Conservation (phyloP, 2,113 vertebrate genomes). For the Psephotus haematonotus region DNA sequence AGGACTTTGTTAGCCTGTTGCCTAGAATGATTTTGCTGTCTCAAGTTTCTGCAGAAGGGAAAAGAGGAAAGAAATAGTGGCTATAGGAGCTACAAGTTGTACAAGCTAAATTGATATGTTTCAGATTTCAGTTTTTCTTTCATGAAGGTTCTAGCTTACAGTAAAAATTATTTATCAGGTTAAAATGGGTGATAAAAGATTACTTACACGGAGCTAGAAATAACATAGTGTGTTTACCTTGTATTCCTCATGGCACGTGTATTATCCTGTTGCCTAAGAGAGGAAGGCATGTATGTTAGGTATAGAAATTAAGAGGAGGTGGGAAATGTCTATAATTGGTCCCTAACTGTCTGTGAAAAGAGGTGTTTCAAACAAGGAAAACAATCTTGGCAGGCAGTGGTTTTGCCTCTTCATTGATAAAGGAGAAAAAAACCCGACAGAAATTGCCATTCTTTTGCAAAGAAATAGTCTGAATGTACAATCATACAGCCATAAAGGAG, state of each 20-base stretch:
- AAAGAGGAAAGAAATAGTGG: neutral
- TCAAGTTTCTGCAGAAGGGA: neutral
- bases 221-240: slow-evolving; percentile 8
- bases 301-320: slow-evolving; percentile 57
- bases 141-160: slow-evolving; percentile 4
- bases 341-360: slow-evolving; percentile 57
- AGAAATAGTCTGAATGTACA: slow-evolving; percentile 30
- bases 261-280: slow-evolving; percentile 63
- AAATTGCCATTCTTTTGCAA: slow-evolving; percentile 1
- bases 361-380: slow-evolving; percentile 55
- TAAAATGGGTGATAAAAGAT: slow-evolving; percentile 9
- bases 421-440: neutral
- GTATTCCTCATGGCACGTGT: neutral
- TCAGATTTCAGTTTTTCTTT: slow-evolving; percentile 39
- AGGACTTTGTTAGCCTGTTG: neutral
- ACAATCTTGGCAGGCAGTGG: slow-evolving; percentile 17
- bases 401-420: slow-evolving; percentile 35
- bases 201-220: slow-evolving; percentile 29
- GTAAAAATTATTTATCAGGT: neutral
- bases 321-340: slow-evolving; percentile 70
- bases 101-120: slow-evolving; percentile 15
- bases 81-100: neutral
- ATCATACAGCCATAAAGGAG: neutral
- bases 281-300: slow-evolving; percentile 26
- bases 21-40: neutral